A percentile compares a stretch with the other conserved stretches of the same genome.
Conservation (phyloP, 2,113 vertebrate species). For the Menura novaehollandiae region DNA sequence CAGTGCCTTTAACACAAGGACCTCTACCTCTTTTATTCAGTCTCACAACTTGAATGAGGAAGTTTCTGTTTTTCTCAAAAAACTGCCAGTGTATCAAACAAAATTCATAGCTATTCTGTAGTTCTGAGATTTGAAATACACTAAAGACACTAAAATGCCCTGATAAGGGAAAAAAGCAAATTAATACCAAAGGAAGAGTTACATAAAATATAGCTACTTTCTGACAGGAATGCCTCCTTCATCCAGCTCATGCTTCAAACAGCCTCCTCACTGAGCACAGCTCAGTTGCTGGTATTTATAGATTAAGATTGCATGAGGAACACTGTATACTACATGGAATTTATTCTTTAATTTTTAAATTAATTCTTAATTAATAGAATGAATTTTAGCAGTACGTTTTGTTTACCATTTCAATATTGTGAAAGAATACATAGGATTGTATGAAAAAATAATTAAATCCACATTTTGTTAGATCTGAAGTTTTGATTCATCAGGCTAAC, state of each 20-base stretch:
- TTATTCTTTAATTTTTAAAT: neutral
- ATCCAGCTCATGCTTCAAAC: neutral
- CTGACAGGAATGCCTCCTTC: conserved; percentile 15
- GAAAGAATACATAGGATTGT: neutral
- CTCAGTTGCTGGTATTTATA: neutral
- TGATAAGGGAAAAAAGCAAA: neutral
- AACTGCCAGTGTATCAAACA: conserved; percentile 37
- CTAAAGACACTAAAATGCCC: neutral
- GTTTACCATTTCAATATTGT: neutral
- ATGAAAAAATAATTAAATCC: neutral
- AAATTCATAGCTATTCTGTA: conserved; percentile 38
- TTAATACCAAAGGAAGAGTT: neutral
- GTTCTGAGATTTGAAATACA: conserved; percentile 34
- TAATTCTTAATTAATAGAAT: neutral
- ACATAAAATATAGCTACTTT: conserved; percentile 9
- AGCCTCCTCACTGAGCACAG: neutral
- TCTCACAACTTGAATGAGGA: conserved; percentile 39
- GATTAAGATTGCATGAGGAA: neutral
- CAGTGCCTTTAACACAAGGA: conserved; percentile 43
- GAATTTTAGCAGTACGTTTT: neutral
- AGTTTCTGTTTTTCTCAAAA: conserved; percentile 34
- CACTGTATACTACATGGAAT: neutral
- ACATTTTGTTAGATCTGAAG: neutral
- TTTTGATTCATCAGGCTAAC: neutral
- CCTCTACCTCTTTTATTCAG: conserved; percentile 43